phyloP scores from a whole-genome alignment of 2,113 vertebrate genomes.

The Apeltes quadracus region DNA sequence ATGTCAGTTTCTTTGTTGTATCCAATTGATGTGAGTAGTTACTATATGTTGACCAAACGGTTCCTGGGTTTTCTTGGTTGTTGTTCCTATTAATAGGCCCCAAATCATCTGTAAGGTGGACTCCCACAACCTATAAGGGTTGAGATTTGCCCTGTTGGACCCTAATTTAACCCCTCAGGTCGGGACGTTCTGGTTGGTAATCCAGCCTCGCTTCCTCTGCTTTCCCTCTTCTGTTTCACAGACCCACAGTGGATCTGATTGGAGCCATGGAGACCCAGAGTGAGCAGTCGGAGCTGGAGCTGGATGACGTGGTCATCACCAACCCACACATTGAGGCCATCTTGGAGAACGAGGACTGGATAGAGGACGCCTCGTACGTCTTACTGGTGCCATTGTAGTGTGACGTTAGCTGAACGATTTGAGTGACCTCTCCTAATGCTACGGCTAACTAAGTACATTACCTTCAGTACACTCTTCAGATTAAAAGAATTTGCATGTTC shows the following conservation, averaged over 20 bases:
- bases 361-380: slow-evolving; percentile 95
- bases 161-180: too few relatives aligned
- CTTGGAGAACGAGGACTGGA: slow-evolving; percentile 96
- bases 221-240: slow-evolving; percentile 57
- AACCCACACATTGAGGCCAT: slow-evolving; percentile 98
- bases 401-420: not conserved
- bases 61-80: not conserved
- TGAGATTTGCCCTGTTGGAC: not conserved
- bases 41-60: not conserved
- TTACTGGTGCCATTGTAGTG: not conserved
- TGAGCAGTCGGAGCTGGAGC: slow-evolving; percentile 92
- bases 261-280: slow-evolving; percentile 92
- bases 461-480: not conserved
- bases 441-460: not conserved
- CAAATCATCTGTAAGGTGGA: not conserved
- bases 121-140: not conserved
- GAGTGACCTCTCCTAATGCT: not conserved
- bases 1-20: not conserved
- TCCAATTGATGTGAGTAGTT: not conserved
- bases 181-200: not conserved
- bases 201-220: not conserved
- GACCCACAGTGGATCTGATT: slow-evolving; percentile 93
- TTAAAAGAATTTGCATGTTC: not conserved
- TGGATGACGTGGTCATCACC: slow-evolving; percentile 96
- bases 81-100: not conserved